A percentile compares a stretch with the other conserved stretches of the same genome.
Conservation (phyloP, 64 coral and sea anemone species). For the Porites australiensis region DNA sequence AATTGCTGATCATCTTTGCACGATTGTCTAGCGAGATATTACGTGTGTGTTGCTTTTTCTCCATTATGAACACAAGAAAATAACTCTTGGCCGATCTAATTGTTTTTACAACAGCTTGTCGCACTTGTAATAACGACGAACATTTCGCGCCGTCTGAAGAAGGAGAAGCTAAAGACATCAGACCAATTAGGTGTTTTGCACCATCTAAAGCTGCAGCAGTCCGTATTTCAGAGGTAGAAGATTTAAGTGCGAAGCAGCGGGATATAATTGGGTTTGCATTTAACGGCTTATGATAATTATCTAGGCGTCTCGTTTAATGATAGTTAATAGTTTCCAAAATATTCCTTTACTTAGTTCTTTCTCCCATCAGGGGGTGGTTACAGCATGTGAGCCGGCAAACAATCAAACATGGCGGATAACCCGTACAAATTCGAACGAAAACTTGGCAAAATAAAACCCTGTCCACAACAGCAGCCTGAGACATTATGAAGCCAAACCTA, state of each 20-base stretch:
- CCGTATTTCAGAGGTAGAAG: not conserved
- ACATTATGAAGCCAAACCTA: too few relatives aligned
- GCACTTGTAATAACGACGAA: not conserved
- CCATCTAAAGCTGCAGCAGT: not conserved
- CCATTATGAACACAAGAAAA: slow-evolving; percentile 38
- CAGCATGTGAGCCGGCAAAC: not conserved
- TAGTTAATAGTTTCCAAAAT: slow-evolving; percentile 55
- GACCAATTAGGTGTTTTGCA: not conserved
- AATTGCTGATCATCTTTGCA: slow-evolving; percentile 42
- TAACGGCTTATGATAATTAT: slow-evolving; percentile 59
- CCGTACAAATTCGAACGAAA: not conserved
- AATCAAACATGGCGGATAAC: not conserved
- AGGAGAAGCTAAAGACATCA: not conserved
- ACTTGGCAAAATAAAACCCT: not conserved
- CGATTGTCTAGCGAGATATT: slow-evolving; percentile 26
- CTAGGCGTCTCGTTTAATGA: slow-evolving; percentile 63
- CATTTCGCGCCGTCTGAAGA: not conserved
- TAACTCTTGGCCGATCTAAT: slow-evolving; percentile 25
- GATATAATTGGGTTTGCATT: slow-evolving; percentile 56
- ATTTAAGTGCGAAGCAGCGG: not conserved
- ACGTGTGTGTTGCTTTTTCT: slow-evolving; percentile 23
- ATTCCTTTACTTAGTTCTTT: slow-evolving; percentile 10
- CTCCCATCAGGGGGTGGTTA: not conserved
- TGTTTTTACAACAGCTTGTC: slow-evolving; percentile 37
- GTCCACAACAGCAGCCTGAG: too few relatives aligned